A percentile compares a stretch with the other conserved stretches of the same genome.
phyloP scores from a whole-genome alignment of 2,888 invertebrate genomes.

The Hemicrepidius hirtus region DNA sequence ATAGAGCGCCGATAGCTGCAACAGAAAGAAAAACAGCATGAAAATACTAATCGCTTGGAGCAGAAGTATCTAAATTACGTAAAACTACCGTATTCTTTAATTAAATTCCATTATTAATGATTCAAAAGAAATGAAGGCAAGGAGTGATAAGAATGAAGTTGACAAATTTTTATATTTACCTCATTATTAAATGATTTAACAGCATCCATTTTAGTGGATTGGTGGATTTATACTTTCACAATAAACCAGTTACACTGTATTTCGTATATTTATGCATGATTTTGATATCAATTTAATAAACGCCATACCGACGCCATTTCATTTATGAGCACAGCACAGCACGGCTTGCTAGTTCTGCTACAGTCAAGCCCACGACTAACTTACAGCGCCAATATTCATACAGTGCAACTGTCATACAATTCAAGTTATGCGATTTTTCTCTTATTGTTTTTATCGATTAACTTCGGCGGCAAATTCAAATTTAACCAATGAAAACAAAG shows the following conservation, averaged over 20 bases:
- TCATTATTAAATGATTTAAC: slow-evolving; percentile 92
- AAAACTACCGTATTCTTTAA: too few species aligned
- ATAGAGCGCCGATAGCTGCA: slow-evolving; percentile 95
- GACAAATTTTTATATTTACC: slow-evolving; percentile 75
- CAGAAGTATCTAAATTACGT: background rate
- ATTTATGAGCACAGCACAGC: slow-evolving; percentile 22
- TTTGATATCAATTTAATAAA: slow-evolving; percentile 12
- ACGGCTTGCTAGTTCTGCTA: background rate
- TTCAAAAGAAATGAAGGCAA: background rate
- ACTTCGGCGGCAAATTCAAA: too few species aligned
- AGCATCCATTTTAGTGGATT: slow-evolving; percentile 79
- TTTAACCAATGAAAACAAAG: too few species aligned
- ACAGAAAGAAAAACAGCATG: slow-evolving; percentile 4
- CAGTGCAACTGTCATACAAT: too few species aligned
- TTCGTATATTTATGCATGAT: background rate
- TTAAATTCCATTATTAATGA: background rate
- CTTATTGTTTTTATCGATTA: too few species aligned
- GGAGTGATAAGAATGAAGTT: background rate
- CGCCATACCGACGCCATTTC: slow-evolving; percentile 34
- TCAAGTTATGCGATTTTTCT: too few species aligned
- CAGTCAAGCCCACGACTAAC: background rate
- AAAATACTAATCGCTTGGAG: background rate
- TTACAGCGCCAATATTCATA: background rate
- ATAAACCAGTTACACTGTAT: background rate
- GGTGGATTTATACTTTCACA: background rate